These are phyloP conservation scores for Typhlichthys subterraneus DNA, from an alignment of 2,797 vertebrate genomes.

Conservation along the genomic window DNA sequence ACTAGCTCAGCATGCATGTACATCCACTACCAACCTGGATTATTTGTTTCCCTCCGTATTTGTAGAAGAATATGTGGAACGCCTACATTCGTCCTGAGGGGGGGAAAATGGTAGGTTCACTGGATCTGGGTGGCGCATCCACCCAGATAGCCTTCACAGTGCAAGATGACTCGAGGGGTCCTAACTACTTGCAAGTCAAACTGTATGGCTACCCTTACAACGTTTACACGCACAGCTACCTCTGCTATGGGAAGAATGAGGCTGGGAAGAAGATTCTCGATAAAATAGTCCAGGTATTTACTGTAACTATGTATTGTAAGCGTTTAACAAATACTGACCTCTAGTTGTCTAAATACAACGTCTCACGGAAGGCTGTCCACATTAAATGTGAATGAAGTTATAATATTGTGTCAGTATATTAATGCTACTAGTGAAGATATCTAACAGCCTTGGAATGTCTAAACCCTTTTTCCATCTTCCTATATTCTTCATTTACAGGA, in stretches of 20 bases:
- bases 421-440: no score
- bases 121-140: constrained; percentile 95
- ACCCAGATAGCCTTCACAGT: constrained; percentile 91
- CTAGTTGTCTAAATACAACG: no score
- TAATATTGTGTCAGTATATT: no score
- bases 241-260: constrained; percentile 93
- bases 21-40: background rate
- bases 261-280: constrained; percentile 86
- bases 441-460: no score
- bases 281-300: constrained; percentile 79
- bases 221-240: constrained; percentile 93
- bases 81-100: constrained; percentile 79
- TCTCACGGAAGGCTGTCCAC: no score
- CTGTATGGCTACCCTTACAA: constrained; percentile 90
- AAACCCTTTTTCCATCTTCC: background rate
- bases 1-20: background rate
- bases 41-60: constrained; percentile 6
- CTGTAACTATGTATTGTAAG: background rate
- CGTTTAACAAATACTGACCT: no score
- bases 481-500: constrained; percentile 58
- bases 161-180: constrained; percentile 44
- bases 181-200: constrained; percentile 61
- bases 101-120: constrained; percentile 83
- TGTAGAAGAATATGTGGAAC: constrained; percentile 87
- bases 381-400: no score